Conservation (phyloP, 2,113 vertebrate species). For the Labeo rohita region DNA sequence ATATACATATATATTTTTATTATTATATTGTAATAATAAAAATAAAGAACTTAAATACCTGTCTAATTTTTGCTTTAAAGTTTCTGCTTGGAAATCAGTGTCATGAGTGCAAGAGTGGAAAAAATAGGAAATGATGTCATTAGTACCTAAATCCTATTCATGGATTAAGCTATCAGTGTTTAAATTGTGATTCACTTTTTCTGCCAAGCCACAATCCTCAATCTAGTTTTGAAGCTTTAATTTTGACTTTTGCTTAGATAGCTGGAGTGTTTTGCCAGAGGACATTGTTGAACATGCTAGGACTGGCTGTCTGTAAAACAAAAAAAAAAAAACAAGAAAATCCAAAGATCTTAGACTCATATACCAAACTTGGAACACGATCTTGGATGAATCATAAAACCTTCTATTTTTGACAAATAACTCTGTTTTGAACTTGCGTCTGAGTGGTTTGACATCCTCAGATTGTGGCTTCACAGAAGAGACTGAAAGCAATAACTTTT, state of each 20-base stretch:
- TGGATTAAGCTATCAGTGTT: conserved; percentile 21
- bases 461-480: conserved; percentile 40
- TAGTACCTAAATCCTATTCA: not conserved
- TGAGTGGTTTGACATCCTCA: conserved; percentile 39
- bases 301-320: not conserved
- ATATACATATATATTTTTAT: too few relatives aligned
- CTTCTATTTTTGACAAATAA: not conserved
- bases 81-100: not conserved
- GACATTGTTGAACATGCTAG: conserved; percentile 28
- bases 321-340: not conserved
- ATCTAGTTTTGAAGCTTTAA: conserved; percentile 1
- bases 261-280: conserved; percentile 27
- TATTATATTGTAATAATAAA: not conserved
- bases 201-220: conserved; percentile 38
- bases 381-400: conserved; percentile 10
- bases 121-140: conserved; percentile 16
- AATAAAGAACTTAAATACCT: not conserved
- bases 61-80: not conserved
- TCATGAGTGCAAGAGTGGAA: not conserved
- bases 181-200: conserved; percentile 8
- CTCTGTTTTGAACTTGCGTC: conserved; percentile 9
- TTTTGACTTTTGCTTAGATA: not conserved
- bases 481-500: not conserved
- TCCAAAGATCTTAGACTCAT: not conserved
- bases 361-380: not conserved